Conservation (phyloP, 2,113 vertebrate species). For the Astatotilapia flaviijosephi region DNA sequence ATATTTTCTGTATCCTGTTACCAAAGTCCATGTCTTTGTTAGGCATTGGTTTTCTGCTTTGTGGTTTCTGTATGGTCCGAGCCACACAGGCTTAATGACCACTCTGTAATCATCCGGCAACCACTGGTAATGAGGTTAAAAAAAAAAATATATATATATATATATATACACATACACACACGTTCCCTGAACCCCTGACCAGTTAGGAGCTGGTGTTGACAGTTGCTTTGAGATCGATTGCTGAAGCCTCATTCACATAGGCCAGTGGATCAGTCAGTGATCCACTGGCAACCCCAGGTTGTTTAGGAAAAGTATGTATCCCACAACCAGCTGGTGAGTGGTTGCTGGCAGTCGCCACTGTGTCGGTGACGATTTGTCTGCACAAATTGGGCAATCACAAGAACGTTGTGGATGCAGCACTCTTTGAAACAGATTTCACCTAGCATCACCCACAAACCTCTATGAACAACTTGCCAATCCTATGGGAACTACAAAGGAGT, state of each 20-base stretch:
- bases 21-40: background rate
- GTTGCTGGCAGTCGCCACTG: background rate
- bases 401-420: background rate
- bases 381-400: background rate
- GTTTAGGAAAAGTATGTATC: background rate
- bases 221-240: background rate
- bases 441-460: background rate
- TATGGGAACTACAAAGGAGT: background rate
- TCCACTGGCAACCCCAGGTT: background rate
- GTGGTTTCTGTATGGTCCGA: background rate
- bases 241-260: background rate
- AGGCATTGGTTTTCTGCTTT: background rate
- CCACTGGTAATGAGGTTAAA: background rate
- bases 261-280: background rate
- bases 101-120: background rate
- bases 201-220: background rate
- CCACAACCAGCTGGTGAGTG: background rate
- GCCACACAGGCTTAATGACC: background rate
- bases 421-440: background rate
- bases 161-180: accelerated
- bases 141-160: background rate
- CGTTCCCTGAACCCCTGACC: background rate
- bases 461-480: background rate
- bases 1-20: background rate
- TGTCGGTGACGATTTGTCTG: background rate